Percentiles rank a stretch among this genome's conserved stretches.
Evolutionary conservation across 2,888 invertebrate species (phyloP).

Genomic region (Aproaerema taeniolella): DNA sequence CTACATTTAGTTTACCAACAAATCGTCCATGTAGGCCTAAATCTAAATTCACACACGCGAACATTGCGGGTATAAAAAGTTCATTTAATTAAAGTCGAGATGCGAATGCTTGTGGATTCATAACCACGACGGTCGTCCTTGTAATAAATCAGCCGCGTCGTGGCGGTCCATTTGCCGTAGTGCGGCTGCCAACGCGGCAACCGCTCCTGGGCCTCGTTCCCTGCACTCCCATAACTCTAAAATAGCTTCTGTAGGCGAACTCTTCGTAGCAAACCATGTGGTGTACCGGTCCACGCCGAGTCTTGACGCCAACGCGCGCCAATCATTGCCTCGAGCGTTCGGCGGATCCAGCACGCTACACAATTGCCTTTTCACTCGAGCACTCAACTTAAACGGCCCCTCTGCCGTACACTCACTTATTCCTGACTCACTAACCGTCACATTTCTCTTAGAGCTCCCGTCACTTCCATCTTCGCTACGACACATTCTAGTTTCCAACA

Average conservation of each 20-base stretch:
- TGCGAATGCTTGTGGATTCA: conserved; percentile 40
- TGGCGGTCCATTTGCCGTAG: conserved; percentile 64
- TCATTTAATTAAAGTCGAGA: conserved; percentile 27
- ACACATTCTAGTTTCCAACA: conserved; percentile 65
- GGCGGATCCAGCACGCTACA: conserved; percentile 91
- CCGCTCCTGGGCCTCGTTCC: conserved; percentile 88
- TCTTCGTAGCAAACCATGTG: conserved; percentile 97
- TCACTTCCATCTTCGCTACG: conserved; percentile 68
- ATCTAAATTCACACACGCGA: conserved; percentile 18
- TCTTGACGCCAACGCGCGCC: conserved; percentile 96
- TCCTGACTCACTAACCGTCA: conserved; percentile 79
- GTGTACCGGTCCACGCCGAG: conserved; percentile 96
- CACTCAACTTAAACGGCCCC: conserved; percentile 78
- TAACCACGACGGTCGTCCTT: conserved; percentile 69
- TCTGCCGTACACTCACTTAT: conserved; percentile 79
- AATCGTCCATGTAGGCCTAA: conserved; percentile 27
- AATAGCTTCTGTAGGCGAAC: conserved; percentile 97
- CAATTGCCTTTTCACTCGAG: conserved; percentile 73
- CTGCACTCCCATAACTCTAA: conserved; percentile 97
- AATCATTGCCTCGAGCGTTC: conserved; percentile 94
- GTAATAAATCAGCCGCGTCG: conserved; percentile 64
- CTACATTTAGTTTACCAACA: conserved; percentile 57
- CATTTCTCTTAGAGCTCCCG: conserved; percentile 63
- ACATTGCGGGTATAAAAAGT: conserved; percentile 3
- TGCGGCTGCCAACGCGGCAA: conserved; percentile 82